Percentiles rank a stretch among this genome's conserved stretches.
Conservation (phyloP, 2,797 vertebrate genomes). For the Spheniscus humboldti region DNA sequence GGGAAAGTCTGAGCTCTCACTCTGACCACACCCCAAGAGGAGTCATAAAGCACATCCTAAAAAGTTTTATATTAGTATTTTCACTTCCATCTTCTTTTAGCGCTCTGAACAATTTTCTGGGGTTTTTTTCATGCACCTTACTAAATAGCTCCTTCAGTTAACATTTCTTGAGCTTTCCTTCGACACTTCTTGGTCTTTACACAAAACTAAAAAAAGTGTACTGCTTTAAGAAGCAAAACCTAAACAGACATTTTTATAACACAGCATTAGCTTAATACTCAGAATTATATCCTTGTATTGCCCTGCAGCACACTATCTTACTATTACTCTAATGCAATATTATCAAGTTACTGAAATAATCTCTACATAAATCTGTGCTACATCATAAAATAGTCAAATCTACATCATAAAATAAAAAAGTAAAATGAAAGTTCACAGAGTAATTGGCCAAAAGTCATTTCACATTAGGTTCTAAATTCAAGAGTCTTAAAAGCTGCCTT, state of each 20-base stretch:
- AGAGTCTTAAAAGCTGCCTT: neutral
- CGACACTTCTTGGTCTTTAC: neutral
- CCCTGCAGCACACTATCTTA: neutral
- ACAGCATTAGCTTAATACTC: neutral
- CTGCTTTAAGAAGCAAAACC: neutral
- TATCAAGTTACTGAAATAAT: neutral
- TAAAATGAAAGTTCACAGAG: neutral
- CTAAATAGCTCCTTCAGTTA: neutral
- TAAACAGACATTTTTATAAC: neutral
- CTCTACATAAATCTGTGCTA: neutral
- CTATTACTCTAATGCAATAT: neutral
- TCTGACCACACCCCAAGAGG: neutral
- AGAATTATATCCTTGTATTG: neutral
- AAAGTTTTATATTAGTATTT: neutral
- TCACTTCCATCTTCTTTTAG: neutral
- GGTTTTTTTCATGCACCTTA: neutral
- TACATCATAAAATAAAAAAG: neutral
- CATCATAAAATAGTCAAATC: neutral
- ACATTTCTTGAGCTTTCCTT: neutral
- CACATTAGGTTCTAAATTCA: neutral
- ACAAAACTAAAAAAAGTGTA: neutral
- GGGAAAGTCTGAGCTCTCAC: neutral
- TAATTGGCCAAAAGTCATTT: neutral
- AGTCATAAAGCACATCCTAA: neutral
- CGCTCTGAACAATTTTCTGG: neutral